Evolutionary conservation across 64 coral and sea anemone genomes (phyloP), one percentile per base, ranked within the genome.

Genomic region (Montipora capricornis): DNA sequence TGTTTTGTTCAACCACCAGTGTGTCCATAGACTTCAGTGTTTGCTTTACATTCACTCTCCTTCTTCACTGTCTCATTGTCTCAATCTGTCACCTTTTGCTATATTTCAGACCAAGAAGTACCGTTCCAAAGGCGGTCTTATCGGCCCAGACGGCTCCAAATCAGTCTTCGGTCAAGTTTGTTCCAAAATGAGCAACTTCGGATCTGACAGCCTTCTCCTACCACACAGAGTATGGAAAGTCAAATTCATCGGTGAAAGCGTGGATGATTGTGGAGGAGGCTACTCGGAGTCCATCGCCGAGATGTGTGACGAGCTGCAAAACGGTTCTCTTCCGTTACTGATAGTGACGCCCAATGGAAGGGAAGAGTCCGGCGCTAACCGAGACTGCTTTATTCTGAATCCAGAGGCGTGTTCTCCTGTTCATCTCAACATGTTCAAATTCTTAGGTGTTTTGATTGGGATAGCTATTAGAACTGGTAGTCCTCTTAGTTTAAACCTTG

Each of bases 291-390:
- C 98, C 22, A 99, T 99, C 53, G 98, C 98, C 4, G 98, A 99
- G 67, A 99, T 99, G 90, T 99, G 98, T 83, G 98, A 99, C 44
- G 98, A 99, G 75, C 93, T 99, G 8, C 98, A 99, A 67, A 99
- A 99, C 84, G 98, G 98, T 48, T 99, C 98, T 29, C 89, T 99
- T n/a, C 98, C 98, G 0, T 71, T 99, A 5, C 55, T 99, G 17
- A 92, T 99, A 69, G 98, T 99, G 1, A 99, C 98, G 10, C 98
- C 98, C 8, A 99, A 99, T 68, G 98, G 98, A 48, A 92, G 98
- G 24, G 98, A 99, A 61, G 98, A 99, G 71, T 99, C 98, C 69
- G 98, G 98, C 13, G 98, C 98, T 9, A 99, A 99, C 49, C 77
- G 98, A 19, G 98, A 99, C 77, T 99, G 98, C 89, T 99, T 99